Conservation (phyloP, 2,113 vertebrate species). For the Pollimyrus isidori region DNA sequence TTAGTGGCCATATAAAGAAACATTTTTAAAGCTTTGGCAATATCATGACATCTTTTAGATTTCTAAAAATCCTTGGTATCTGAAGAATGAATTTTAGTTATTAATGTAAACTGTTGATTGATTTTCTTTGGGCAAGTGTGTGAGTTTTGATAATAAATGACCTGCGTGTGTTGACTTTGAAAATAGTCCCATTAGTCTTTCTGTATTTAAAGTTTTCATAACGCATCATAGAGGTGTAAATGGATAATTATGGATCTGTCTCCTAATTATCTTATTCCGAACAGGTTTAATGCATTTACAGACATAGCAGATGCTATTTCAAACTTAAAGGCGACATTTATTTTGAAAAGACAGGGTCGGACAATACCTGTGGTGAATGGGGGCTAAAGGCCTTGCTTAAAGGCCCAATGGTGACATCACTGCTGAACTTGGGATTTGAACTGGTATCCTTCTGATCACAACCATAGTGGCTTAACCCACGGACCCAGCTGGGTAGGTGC, state of each 20-base stretch:
- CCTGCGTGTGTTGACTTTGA: neutral
- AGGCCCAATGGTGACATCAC: neutral
- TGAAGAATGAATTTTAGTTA: neutral
- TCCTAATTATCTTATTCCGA: neutral
- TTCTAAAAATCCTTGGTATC: neutral
- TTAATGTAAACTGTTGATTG: neutral
- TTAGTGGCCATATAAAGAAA: neutral
- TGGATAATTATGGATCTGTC: neutral
- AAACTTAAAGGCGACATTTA: neutral
- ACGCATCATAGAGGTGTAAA: neutral
- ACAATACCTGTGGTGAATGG: neutral
- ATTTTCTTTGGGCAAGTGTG: neutral
- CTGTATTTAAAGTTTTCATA: neutral
- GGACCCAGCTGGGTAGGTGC: neutral
- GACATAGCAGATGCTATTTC: neutral
- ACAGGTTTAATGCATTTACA: neutral
- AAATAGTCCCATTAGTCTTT: neutral
- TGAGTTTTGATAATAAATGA: neutral
- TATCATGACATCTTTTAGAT: neutral
- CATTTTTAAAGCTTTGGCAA: neutral
- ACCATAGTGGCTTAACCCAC: neutral
- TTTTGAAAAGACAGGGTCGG: neutral
- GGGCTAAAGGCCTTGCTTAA: neutral
- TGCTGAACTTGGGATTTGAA: neutral
- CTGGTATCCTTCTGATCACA: neutral